Conservation (phyloP, 2,113 vertebrate genomes). For the Seriola aureovittata region DNA sequence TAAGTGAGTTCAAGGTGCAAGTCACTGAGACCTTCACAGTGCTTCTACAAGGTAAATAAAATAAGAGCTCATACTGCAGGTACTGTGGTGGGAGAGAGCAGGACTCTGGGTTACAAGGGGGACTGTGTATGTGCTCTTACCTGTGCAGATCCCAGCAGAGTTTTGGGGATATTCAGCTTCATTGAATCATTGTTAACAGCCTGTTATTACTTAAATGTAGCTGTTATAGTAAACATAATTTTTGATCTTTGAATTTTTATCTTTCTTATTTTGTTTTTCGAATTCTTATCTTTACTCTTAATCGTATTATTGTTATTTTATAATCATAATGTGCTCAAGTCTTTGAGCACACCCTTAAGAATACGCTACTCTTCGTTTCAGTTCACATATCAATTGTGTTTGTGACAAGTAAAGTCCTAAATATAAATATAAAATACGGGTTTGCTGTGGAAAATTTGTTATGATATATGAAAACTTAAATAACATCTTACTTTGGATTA, state of each 20-base stretch:
- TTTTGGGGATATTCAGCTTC: background rate
- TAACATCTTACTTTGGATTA: background rate
- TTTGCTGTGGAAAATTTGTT: background rate
- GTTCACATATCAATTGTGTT: background rate
- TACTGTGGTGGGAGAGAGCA: constrained; percentile 23
- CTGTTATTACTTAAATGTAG: background rate
- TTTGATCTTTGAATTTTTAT: background rate
- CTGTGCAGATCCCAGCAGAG: background rate
- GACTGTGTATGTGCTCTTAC: constrained; percentile 42
- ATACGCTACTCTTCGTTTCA: background rate
- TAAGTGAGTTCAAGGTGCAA: background rate
- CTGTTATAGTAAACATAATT: background rate
- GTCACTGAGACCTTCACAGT: constrained; percentile 27
- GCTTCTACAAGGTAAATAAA: constrained; percentile 45
- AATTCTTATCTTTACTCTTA: background rate
- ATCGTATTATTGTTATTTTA: background rate
- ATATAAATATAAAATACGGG: background rate
- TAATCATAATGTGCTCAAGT: no score
- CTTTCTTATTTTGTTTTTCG: background rate
- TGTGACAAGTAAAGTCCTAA: background rate
- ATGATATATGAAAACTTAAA: background rate
- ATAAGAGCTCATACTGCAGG: constrained; percentile 11
- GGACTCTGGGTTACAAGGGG: constrained; percentile 29
- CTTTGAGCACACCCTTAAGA: background rate
- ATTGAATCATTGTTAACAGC: background rate